Evolutionary conservation across 2,888 invertebrate species (phyloP).

Genomic region (Cheilosia soror): DNA sequence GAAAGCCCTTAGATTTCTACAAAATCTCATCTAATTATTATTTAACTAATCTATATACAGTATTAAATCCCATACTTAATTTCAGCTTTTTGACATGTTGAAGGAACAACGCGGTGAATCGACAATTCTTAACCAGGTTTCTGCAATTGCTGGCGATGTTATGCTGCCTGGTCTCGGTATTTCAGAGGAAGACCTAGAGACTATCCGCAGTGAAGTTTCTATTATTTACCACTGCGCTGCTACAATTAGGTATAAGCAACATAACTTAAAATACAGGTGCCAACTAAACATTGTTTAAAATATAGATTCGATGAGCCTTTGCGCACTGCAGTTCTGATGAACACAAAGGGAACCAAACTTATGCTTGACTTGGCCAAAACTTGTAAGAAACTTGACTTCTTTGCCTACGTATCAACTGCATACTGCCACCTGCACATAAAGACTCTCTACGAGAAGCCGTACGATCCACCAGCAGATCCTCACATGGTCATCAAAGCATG

Average conservation of each 20-base stretch:
- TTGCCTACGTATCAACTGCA: slow-evolving; percentile 91
- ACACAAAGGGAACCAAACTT: slow-evolving; percentile 95
- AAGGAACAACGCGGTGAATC: slow-evolving; percentile 87
- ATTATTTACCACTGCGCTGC: slow-evolving; percentile 95
- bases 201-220: slow-evolving; percentile 88
- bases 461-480: slow-evolving; percentile 92
- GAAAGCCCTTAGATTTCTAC: too few relatives aligned
- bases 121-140: slow-evolving; percentile 87
- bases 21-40: neutral
- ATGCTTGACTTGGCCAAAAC: slow-evolving; percentile 92
- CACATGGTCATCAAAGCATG: slow-evolving; percentile 90
- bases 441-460: slow-evolving; percentile 92
- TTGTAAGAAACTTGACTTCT: slow-evolving; percentile 90
- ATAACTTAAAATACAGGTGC: neutral
- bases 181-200: slow-evolving; percentile 87
- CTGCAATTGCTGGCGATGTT: slow-evolving; percentile 90
- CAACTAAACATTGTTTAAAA: neutral
- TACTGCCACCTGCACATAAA: slow-evolving; percentile 95
- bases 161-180: slow-evolving; percentile 88
- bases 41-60: neutral
- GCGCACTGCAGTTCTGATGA: slow-evolving; percentile 94
- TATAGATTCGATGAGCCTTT: slow-evolving; percentile 94
- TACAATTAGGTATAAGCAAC: slow-evolving; percentile 85
- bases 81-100: slow-evolving; percentile 91
- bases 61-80: slow-evolving; percentile 67